phyloP scores from a whole-genome alignment of 2,113 vertebrate genomes.

The Microtus oregoni region DNA sequence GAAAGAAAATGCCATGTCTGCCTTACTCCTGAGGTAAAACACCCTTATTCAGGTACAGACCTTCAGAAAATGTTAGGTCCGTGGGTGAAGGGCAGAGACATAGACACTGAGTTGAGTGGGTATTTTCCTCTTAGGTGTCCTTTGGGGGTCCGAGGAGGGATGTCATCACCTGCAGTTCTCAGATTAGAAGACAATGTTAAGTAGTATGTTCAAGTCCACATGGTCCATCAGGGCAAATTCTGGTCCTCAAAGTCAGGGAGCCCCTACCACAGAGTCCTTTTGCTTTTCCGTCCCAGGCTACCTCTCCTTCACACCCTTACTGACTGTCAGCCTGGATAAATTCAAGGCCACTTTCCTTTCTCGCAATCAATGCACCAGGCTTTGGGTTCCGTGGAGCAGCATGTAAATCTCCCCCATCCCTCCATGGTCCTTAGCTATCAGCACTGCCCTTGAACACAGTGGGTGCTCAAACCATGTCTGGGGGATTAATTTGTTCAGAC shows the following conservation, averaged over 20 bases:
- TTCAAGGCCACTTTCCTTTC: background rate
- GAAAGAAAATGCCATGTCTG: background rate
- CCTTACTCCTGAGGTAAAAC: background rate
- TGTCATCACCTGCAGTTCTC: background rate
- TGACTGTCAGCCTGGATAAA: background rate
- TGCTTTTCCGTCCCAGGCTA: background rate
- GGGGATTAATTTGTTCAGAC: constrained; percentile 46
- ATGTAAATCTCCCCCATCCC: background rate
- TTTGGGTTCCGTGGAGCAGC: background rate
- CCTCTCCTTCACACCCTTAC: background rate
- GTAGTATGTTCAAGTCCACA: background rate
- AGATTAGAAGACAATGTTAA: background rate
- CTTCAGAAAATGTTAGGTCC: background rate
- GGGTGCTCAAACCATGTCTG: constrained; percentile 32
- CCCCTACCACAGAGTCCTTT: background rate
- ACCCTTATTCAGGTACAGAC: background rate
- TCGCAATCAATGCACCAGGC: background rate
- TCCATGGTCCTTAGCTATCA: background rate
- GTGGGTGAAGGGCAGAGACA: background rate
- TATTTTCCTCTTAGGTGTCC: background rate
- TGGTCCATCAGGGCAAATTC: background rate
- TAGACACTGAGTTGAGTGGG: background rate
- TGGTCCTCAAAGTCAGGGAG: background rate
- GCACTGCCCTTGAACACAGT: constrained; percentile 63
- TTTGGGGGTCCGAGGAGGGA: fast-evolving